Evolutionary conservation across 2,797 vertebrate genomes (phyloP).

Genomic region (Limosa lapponica): DNA sequence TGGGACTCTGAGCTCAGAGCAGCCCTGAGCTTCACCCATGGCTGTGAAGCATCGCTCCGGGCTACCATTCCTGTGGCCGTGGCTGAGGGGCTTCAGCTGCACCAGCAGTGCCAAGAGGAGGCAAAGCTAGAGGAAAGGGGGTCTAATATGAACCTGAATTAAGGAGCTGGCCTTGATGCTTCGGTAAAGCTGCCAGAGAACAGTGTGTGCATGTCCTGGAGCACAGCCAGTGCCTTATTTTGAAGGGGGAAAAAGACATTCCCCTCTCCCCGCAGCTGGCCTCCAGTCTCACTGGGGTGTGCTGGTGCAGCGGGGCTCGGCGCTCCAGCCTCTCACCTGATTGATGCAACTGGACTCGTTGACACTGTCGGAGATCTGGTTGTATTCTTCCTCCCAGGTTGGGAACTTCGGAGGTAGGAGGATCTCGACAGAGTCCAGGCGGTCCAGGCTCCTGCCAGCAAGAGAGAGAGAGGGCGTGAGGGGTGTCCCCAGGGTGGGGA

Average conservation of each 20-base stretch:
- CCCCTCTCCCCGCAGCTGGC: background rate
- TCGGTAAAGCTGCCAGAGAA: background rate
- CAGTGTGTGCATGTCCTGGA: background rate
- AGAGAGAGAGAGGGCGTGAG: background rate
- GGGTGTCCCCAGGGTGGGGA: background rate
- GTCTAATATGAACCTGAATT: background rate
- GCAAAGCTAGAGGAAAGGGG: background rate
- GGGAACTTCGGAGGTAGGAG: conserved; percentile 87
- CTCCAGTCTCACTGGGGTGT: background rate
- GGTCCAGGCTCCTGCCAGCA: conserved; percentile 91
- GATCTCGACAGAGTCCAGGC: conserved; percentile 91
- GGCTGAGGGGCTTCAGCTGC: background rate
- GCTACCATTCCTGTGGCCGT: background rate
- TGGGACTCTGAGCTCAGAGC: background rate
- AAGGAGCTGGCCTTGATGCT: background rate
- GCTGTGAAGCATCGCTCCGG: accelerated
- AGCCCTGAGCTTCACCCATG: background rate
- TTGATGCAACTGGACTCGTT: conserved; percentile 83
- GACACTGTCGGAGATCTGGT: conserved; percentile 89
- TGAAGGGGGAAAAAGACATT: background rate
- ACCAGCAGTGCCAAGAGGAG: background rate
- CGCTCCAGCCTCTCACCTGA: conserved; percentile 82
- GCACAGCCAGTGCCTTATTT: background rate
- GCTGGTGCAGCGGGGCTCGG: background rate
- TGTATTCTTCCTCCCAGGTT: conserved; percentile 95